Evolutionary conservation across 2,113 vertebrate genomes (phyloP).

Genomic region (Dromas ardeola): DNA sequence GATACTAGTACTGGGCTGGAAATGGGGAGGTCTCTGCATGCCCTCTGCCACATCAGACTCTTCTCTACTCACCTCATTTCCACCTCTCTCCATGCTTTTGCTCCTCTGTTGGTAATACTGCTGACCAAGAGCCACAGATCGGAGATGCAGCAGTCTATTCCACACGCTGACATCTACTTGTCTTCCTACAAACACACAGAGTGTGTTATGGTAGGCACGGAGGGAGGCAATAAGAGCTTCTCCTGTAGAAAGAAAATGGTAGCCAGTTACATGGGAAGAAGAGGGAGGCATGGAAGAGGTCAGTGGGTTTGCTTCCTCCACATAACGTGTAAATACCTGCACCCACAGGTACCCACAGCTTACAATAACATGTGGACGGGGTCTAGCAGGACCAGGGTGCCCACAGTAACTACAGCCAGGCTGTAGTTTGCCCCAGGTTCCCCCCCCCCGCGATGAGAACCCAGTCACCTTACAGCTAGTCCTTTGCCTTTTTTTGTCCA

Average conservation of each 20-base stretch:
- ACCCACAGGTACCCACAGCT: neutral
- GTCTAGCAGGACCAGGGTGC: neutral
- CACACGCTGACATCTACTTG: rapidly evolving
- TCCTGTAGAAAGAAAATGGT: neutral
- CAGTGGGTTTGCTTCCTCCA: neutral
- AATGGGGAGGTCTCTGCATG: neutral
- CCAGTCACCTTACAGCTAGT: neutral
- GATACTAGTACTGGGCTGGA: neutral
- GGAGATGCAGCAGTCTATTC: neutral
- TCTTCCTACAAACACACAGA: neutral
- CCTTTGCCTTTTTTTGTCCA: neutral
- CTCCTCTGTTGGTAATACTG: neutral
- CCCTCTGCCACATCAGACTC: neutral
- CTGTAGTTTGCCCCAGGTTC: neutral
- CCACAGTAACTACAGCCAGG: neutral
- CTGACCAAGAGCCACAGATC: neutral
- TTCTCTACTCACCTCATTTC: neutral
- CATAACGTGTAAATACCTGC: rapidly evolving
- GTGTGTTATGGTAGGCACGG: neutral
- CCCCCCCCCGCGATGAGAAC: neutral
- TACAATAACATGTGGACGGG: rapidly evolving
- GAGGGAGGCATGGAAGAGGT: neutral
- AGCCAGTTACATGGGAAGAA: neutral
- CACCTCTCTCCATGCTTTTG: neutral
- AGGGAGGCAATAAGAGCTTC: neutral